phyloP scores from a whole-genome alignment of 1,140 invertebrate genomes.

The Bombus cullumanus region DNA sequence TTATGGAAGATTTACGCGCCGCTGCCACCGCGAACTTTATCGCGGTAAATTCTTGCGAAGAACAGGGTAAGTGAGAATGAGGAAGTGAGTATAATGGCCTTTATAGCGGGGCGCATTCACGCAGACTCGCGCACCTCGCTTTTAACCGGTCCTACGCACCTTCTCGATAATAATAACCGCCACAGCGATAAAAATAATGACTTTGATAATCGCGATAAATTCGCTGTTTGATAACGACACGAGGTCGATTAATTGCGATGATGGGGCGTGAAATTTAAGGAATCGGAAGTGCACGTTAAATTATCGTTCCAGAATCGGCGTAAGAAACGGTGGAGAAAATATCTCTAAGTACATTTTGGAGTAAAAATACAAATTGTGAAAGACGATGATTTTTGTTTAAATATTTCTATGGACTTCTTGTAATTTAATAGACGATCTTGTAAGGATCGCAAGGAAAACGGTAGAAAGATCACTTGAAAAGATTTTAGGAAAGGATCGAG shows the following conservation, averaged over 20 bases:
- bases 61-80: slow-evolving; percentile 60
- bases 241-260: background rate
- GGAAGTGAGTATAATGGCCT: slow-evolving; percentile 61
- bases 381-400: too few relatives aligned
- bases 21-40: slow-evolving; percentile 55
- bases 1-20: slow-evolving; percentile 48
- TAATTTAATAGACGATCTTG: background rate
- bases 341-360: background rate
- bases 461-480: background rate
- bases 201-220: slow-evolving; percentile 11
- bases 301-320: background rate
- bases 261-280: background rate
- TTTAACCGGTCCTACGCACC: slow-evolving; percentile 40
- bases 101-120: slow-evolving; percentile 43
- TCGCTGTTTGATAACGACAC: background rate
- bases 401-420: background rate
- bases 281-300: background rate
- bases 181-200: slow-evolving; percentile 30
- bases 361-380: background rate
- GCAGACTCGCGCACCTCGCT: slow-evolving; percentile 5
- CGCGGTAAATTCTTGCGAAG: slow-evolving; percentile 55
- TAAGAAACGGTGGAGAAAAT: background rate
- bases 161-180: slow-evolving; percentile 23
- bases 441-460: background rate
- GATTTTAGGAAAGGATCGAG: background rate